Percentiles rank a stretch among this genome's conserved stretches.
Conservation (phyloP, 2,797 vertebrate species). For the Epinephelus awoara region DNA sequence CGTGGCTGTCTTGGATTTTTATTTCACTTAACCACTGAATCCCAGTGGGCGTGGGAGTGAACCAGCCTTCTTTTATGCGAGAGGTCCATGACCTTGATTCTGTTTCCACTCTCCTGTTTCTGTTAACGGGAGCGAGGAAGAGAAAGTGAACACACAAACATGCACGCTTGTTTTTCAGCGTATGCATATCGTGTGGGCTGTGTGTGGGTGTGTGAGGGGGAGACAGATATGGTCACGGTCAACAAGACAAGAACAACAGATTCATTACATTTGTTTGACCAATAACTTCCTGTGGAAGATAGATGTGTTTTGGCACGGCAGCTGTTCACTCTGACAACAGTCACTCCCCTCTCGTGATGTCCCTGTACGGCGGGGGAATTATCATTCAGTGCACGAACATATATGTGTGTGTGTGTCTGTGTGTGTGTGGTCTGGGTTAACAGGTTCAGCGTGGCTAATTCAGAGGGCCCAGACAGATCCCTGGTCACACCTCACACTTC, state of each 20-base stretch:
- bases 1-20: not conserved
- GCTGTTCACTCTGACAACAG: slow-evolving; percentile 73
- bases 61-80: slow-evolving; percentile 37
- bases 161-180: slow-evolving; percentile 2
- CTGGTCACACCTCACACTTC: slow-evolving; percentile 68
- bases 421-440: slow-evolving; percentile 77
- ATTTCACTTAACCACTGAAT: slow-evolving; percentile 2
- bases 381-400: slow-evolving; percentile 67
- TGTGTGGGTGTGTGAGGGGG: slow-evolving; percentile 14
- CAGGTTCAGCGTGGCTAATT: slow-evolving; percentile 73
- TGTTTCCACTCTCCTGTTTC: slow-evolving; percentile 44
- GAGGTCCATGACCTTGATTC: slow-evolving; percentile 59
- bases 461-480: slow-evolving; percentile 68
- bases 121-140: slow-evolving; percentile 38
- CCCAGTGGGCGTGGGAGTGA: slow-evolving; percentile 45
- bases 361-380: slow-evolving; percentile 56
- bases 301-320: slow-evolving; percentile 76
- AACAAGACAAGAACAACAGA: slow-evolving; percentile 71
- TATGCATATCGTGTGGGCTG: slow-evolving; percentile 25
- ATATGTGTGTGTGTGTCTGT: slow-evolving; percentile 41
- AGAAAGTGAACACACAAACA: slow-evolving; percentile 37
- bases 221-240: slow-evolving; percentile 60
- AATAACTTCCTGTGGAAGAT: slow-evolving; percentile 84
- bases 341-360: slow-evolving; percentile 65
- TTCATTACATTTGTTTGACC: slow-evolving; percentile 80